Evolutionary conservation across 2,888 invertebrate genomes (phyloP).

Genomic region (Stictocephala bisonia): DNA sequence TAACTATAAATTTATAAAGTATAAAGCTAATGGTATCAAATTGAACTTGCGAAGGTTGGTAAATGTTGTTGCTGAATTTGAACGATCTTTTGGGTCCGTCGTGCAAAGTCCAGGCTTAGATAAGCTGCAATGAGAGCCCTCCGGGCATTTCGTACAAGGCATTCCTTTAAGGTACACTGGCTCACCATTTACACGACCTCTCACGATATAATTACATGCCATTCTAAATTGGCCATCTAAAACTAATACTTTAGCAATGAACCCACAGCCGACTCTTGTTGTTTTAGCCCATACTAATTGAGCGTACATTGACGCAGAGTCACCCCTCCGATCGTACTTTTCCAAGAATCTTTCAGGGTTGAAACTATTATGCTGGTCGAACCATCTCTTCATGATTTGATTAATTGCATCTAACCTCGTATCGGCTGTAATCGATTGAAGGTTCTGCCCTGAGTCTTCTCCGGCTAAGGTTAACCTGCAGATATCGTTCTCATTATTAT

Average conservation of each 20-base stretch:
- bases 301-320: constrained; percentile 11
- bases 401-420: no score
- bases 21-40: no score
- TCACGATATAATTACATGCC: constrained; percentile 45
- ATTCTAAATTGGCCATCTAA: background rate
- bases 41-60: no score
- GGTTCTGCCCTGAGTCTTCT: constrained; percentile 7
- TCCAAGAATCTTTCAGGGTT: background rate
- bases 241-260: background rate
- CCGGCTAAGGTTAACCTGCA: constrained; percentile 12
- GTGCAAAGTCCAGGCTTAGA: background rate
- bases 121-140: background rate
- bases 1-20: no score
- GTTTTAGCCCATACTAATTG: constrained; percentile 46
- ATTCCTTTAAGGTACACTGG: constrained; percentile 35
- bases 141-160: background rate
- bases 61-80: no score
- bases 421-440: background rate
- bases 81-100: no score
- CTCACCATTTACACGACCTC: background rate
- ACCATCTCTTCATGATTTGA: background rate
- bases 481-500: no score
- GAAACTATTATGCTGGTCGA: constrained; percentile 16
- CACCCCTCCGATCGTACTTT: background rate
- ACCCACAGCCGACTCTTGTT: constrained; percentile 34